Evolutionary conservation across 2,797 vertebrate genomes (phyloP), one percentile per base, ranked within the genome.

Genomic region (Gobio occitaniae): DNA sequence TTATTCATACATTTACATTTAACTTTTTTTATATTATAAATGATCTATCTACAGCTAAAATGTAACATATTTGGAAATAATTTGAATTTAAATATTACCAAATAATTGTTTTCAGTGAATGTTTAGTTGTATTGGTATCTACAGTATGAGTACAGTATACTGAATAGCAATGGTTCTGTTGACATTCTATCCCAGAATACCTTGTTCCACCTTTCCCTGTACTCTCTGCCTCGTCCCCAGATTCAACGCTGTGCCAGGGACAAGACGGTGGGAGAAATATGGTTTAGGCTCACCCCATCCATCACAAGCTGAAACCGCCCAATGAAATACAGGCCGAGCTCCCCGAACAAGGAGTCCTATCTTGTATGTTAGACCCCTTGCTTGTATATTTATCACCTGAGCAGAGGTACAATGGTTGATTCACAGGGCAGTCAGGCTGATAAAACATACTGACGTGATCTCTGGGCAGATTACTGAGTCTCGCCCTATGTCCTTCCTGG

Each of bases 341-440:
- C 89, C 82, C 90, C 91, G 91, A 91, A 94, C 94, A 94, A 92
- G 92, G 92, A 91, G 90, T 88, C 90, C 94, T 93, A 94, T 94
- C 94, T 95, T 92, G 91, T 93, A 94, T 92, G 93, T 94, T 92
- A 91, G 92, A 92, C 92, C 93, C 92, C 92, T 91, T 89, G 92
- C 93, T 91, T 87, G 92, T 92, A 92, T 94, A 95, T 95, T 95
- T 94, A 95, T 95, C 95, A 95, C 91, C 92, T 91, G 90, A 93
- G 89, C 84, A 89, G 90, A 93, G 91, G 89, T 89, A 91, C 92
- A 91, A 90, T 86, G 88, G 87, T 91, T 94, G 93, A 95, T 95
- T 95, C 94, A 95, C 95, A 89, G 92, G 92, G 88, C 88, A 85
- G 91, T 89, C 87, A 79, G 36, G 80, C 91, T 92, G 92, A 94